phyloP scores from a whole-genome alignment of 2,113 vertebrate species.

The Prionailurus bengalensis region DNA sequence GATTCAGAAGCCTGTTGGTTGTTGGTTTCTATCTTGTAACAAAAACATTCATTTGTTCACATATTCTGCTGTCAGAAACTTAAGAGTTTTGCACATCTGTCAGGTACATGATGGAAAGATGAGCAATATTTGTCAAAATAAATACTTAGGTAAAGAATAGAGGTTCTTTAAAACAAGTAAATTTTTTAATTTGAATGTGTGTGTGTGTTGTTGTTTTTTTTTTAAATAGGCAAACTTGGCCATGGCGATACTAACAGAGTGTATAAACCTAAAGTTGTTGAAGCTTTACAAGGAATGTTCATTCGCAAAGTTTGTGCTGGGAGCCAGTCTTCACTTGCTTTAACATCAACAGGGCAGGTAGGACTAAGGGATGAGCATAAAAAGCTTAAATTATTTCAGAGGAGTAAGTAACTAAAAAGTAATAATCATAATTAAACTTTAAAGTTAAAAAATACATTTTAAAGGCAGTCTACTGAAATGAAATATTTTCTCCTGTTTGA shows the following conservation, averaged over 20 bases:
- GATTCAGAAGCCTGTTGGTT: not conserved
- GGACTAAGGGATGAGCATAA: not conserved
- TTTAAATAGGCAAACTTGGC: constrained; percentile 90
- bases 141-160: not conserved
- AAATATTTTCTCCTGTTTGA: constrained; percentile 32
- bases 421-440: constrained; percentile 24
- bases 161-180: constrained; percentile 48
- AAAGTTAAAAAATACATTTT: constrained; percentile 48
- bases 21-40: not conserved
- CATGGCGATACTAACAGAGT: constrained; percentile 94
- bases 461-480: constrained; percentile 10
- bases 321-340: constrained; percentile 92
- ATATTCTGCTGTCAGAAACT: constrained; percentile 44
- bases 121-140: not conserved
- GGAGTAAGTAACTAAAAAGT: not conserved
- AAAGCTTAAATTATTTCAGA: constrained; percentile 19
- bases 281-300: constrained; percentile 94
- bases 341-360: constrained; percentile 94
- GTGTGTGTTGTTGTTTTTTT: not conserved
- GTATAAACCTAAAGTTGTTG: constrained; percentile 93
- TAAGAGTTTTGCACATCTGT: not conserved
- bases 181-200: constrained; percentile 42
- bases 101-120: constrained; percentile 21
- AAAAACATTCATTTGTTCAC: constrained; percentile 28
- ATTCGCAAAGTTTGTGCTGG: constrained; percentile 93